Base-by-base conservation (phyloP, 2,113 vertebrate species). In the Trogon melanurus region DNA sequence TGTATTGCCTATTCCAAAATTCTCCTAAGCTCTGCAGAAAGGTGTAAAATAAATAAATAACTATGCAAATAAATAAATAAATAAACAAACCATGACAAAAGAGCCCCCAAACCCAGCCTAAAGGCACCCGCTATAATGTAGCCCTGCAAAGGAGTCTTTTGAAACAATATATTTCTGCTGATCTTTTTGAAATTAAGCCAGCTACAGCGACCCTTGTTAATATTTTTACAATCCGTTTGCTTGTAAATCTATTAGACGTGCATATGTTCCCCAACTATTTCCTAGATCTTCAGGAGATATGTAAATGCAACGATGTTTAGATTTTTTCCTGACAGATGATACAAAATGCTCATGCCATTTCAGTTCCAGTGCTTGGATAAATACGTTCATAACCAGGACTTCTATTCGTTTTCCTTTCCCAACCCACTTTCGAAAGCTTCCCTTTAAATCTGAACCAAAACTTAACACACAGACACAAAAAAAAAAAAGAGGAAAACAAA, bases 141-240 rank as follows among this genome's bases (percentile, higher is more conserved):
- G 64, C 73, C 9, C 82, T 82, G 95, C 88, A 89, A 79, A 94
- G 75, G 73, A 95, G 66, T 32, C 88, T 82, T 89, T 91, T 58
- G 88, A 86, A 96, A 96, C 93, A 96, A 93, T 79, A 25, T 94
- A 96, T 96, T 96, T 85, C 83, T 72, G 71, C 74, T 95, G 97
- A 94, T 96, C 87, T 94, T 72, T 79, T 96, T 95, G 93, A 97
- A 98, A 97, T 79, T 67, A 90, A 95, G 92, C 95, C 97, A 97
- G 96, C 75, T 58, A 93, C 89, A 73, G 94, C 34, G 34, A 97
- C 88, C 87, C 91, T 91, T 62, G 82, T 88, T 97, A 94, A 91
- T 95, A 97, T 97, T 97, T 97, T 96, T 97, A 93, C 88, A 95
- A 92, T 88, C 89, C 88, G 90, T 82, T 95, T 91, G 71, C 91